phyloP scores from a whole-genome alignment of 1,140 invertebrate species.

The Zaprionus taronus region DNA sequence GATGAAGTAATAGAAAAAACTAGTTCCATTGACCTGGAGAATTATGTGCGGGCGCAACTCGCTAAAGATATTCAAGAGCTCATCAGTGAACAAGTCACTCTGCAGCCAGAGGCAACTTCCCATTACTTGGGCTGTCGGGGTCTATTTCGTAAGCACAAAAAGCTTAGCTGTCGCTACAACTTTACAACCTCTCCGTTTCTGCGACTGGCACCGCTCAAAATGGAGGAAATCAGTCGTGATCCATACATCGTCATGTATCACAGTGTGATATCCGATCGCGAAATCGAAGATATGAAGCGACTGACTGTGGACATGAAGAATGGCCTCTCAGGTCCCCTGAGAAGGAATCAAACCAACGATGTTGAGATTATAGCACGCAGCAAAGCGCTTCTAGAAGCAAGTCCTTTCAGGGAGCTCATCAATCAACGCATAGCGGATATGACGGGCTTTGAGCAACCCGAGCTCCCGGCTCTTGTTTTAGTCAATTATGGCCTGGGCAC shows the following conservation, averaged over 20 bases:
- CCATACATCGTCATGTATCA: constrained; percentile 95
- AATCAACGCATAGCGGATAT: constrained; percentile 90
- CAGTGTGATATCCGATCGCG: constrained; percentile 93
- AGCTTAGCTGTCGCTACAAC: constrained; percentile 92
- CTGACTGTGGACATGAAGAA: constrained; percentile 92
- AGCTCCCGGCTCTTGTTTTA: constrained; percentile 86
- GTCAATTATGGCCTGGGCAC: constrained; percentile 89
- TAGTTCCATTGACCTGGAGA: constrained; percentile 7
- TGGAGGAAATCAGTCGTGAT: constrained; percentile 93
- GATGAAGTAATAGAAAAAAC: neutral
- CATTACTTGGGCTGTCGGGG: constrained; percentile 95
- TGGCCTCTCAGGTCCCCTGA: constrained; percentile 95
- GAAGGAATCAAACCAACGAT: constrained; percentile 81
- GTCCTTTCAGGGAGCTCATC: constrained; percentile 89
- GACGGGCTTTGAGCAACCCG: constrained; percentile 86
- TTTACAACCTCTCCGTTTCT: constrained; percentile 90
- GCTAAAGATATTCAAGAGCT: neutral
- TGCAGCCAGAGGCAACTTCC: constrained; percentile 68
- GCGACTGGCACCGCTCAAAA: constrained; percentile 93
- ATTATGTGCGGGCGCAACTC: neutral
- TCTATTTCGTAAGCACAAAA: constrained; percentile 86
- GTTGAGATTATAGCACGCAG: constrained; percentile 31
- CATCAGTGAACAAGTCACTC: neutral
- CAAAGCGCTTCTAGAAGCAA: constrained; percentile 86
- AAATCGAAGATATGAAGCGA: constrained; percentile 94